Evolutionary conservation across 2,797 vertebrate species (phyloP).

Genomic region (Chrosomus eos): DNA sequence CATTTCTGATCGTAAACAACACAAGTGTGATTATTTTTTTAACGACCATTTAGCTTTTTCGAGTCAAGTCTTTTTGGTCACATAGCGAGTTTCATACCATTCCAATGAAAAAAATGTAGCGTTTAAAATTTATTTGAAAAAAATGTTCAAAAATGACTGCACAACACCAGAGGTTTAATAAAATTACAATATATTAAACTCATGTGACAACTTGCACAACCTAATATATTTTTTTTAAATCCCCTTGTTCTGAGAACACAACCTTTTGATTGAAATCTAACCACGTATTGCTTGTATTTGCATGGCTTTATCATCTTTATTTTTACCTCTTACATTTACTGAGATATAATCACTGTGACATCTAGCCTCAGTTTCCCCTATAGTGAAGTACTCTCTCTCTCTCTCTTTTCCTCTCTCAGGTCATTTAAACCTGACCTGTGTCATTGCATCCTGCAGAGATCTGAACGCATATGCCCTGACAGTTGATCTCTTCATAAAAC

Average conservation of each 20-base stretch:
- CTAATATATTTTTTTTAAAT: neutral
- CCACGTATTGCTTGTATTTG: neutral
- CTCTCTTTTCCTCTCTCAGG: neutral
- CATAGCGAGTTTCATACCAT: neutral
- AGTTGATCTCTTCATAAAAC: conserved; percentile 61
- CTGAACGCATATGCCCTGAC: conserved; percentile 49
- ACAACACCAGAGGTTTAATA: no score
- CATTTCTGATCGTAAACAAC: neutral
- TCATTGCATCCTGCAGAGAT: conserved; percentile 30
- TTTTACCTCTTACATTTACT: neutral
- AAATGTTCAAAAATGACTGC: neutral
- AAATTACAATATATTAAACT: neutral
- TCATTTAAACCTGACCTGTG: neutral
- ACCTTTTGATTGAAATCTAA: neutral
- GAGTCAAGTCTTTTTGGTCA: neutral
- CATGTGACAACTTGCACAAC: neutral
- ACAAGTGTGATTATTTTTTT: neutral
- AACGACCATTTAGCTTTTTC: neutral
- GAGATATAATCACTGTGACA: neutral
- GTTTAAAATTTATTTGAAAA: no score
- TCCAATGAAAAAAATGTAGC: neutral
- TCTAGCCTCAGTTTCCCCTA: neutral
- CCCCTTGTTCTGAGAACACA: neutral
- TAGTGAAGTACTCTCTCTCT: neutral
- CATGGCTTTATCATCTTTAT: neutral